A percentile compares a stretch with the other conserved stretches of the same genome.
Evolutionary conservation across 2,113 vertebrate species (phyloP).

Genomic region (Henicopernis longicauda): DNA sequence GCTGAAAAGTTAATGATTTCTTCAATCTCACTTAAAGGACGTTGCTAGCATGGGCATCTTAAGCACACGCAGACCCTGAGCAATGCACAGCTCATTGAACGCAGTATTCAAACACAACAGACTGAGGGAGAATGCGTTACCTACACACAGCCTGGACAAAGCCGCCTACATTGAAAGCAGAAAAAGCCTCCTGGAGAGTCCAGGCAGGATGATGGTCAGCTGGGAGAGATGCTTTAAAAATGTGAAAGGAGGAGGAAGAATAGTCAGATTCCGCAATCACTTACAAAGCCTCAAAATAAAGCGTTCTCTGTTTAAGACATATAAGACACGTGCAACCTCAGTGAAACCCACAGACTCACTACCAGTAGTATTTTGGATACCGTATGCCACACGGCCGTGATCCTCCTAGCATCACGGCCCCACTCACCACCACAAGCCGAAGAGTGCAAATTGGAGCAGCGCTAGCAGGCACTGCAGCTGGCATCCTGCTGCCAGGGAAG

Average conservation of each 20-base stretch:
- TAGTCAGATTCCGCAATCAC: background rate
- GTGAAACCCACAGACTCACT: background rate
- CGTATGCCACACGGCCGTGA: background rate
- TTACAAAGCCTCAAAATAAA: background rate
- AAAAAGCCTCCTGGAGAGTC: background rate
- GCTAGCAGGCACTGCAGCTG: background rate
- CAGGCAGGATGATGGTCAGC: background rate
- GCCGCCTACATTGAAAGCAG: background rate
- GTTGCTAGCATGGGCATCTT: background rate
- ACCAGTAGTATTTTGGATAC: background rate
- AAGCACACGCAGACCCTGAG: background rate
- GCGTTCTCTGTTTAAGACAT: fast-evolving
- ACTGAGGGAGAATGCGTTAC: background rate
- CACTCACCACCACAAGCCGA: background rate
- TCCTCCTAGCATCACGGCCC: background rate
- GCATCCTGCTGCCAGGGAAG: background rate
- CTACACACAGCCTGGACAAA: background rate
- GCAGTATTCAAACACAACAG: background rate
- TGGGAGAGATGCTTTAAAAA: background rate
- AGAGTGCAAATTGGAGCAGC: background rate
- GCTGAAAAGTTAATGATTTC: background rate
- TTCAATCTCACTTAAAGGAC: background rate
- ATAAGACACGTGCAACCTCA: fast-evolving
- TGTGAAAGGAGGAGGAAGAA: background rate
- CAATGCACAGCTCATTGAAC: fast-evolving